Evolutionary conservation across 2,113 vertebrate genomes (phyloP).

Genomic region (Oncorhynchus masou): DNA sequence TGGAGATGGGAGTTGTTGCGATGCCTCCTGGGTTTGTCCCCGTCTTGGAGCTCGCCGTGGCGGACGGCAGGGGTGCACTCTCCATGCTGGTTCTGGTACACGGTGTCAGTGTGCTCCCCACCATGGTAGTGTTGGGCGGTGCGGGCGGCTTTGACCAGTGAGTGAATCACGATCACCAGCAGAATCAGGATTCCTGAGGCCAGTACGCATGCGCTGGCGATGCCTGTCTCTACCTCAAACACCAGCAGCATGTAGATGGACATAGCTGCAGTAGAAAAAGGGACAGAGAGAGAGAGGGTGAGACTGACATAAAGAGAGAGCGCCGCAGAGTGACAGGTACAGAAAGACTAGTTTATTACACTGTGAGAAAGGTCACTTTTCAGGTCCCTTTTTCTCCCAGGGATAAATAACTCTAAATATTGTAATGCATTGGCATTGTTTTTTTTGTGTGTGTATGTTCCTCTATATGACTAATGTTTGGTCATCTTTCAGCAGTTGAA

Average conservation of each 20-base stretch:
- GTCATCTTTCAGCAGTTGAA: slow-evolving; percentile 62
- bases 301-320: not conserved
- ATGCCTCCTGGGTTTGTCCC: slow-evolving; percentile 55
- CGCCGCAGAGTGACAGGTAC: not conserved
- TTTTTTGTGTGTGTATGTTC: not conserved
- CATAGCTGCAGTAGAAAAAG: slow-evolving; percentile 63
- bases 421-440: not conserved
- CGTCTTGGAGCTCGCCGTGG: slow-evolving; percentile 59
- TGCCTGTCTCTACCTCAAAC: slow-evolving; percentile 80
- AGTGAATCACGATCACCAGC: slow-evolving; percentile 72
- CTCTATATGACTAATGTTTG: not conserved
- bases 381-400: not conserved
- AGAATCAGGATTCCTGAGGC: slow-evolving; percentile 79
- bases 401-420: not conserved
- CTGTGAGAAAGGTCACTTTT: not conserved
- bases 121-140: slow-evolving; percentile 38
- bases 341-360: not conserved
- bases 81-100: slow-evolving; percentile 76
- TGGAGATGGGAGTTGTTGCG: slow-evolving; percentile 71
- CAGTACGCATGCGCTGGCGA: slow-evolving; percentile 80
- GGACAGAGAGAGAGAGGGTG: not conserved
- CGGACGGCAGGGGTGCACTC: slow-evolving; percentile 38
- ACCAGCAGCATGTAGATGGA: slow-evolving; percentile 85
- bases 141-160: slow-evolving; percentile 70
- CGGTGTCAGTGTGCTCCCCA: slow-evolving; percentile 56